Evolutionary conservation across 1,140 invertebrate species (phyloP).

Genomic region (Drosophila virilis): DNA sequence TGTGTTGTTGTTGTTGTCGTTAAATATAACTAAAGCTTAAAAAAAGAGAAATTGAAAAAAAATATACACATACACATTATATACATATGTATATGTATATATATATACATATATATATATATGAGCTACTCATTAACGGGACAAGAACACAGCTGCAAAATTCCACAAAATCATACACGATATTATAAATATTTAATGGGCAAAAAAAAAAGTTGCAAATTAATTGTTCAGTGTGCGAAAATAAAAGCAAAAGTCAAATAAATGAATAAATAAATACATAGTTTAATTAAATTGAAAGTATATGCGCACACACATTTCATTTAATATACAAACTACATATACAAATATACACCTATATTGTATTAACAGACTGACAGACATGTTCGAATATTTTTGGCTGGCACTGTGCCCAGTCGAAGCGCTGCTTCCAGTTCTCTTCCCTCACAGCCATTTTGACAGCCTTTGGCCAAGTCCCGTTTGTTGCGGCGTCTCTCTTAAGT

Average conservation of each 20-base stretch:
- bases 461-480: background rate
- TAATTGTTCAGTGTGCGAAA: conserved; percentile 37
- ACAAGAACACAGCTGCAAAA: conserved; percentile 22
- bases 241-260: conserved; percentile 1
- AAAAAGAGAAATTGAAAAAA: conserved; percentile 12
- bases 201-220: conserved; percentile 30
- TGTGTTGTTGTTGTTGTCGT: conserved; percentile 68
- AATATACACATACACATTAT: conserved; percentile 26
- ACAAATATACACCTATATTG: background rate
- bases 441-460: too few species aligned
- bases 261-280: conserved; percentile 20
- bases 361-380: conserved; percentile 49
- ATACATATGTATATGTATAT: conserved; percentile 30
- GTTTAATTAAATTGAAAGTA: conserved; percentile 29
- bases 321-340: conserved; percentile 17
- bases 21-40: conserved; percentile 44
- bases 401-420: conserved; percentile 17
- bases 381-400: conserved; percentile 27
- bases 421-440: conserved; percentile 4
- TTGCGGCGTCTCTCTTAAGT: too few species aligned
- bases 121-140: conserved; percentile 8
- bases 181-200: conserved; percentile 22
- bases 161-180: conserved; percentile 24
- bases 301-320: conserved; percentile 3
- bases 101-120: background rate